These are phyloP conservation scores for Aethina tumida DNA, from an alignment of 1,140 invertebrate genomes.

Conservation along the genomic window DNA sequence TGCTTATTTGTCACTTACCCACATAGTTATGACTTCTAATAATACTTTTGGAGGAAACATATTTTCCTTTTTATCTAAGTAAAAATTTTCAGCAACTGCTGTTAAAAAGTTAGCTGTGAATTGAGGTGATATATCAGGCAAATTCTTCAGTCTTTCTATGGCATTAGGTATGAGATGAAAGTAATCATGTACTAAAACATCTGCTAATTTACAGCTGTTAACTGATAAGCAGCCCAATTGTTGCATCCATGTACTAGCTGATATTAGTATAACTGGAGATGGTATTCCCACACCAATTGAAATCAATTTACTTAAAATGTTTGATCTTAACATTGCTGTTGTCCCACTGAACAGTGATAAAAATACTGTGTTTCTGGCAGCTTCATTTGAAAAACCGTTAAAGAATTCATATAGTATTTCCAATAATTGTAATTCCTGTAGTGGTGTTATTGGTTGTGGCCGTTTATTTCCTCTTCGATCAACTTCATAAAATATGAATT, in stretches of 20 bases:
- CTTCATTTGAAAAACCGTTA: conserved; percentile 54
- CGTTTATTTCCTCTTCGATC: conserved; percentile 52
- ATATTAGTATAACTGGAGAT: conserved; percentile 58
- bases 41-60: conserved; percentile 47
- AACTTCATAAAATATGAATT: conserved; percentile 72
- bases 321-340: conserved; percentile 52
- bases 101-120: conserved; percentile 75
- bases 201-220: conserved; percentile 58
- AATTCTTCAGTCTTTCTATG: conserved; percentile 49
- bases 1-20: conserved; percentile 37
- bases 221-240: conserved; percentile 61
- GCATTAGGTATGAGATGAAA: conserved; percentile 59
- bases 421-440: conserved; percentile 67
- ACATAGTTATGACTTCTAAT: conserved; percentile 53
- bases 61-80: conserved; percentile 34
- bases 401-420: conserved; percentile 67
- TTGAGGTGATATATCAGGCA: conserved; percentile 61
- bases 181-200: conserved; percentile 68
- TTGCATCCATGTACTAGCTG: conserved; percentile 76
- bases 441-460: conserved; percentile 42
- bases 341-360: conserved; percentile 64
- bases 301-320: conserved; percentile 65
- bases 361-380: conserved; percentile 69
- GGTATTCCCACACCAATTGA: conserved; percentile 67
- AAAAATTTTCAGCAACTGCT: conserved; percentile 67